Base-by-base conservation (phyloP, 2,797 vertebrate species). In the Melanitta fusca region DNA sequence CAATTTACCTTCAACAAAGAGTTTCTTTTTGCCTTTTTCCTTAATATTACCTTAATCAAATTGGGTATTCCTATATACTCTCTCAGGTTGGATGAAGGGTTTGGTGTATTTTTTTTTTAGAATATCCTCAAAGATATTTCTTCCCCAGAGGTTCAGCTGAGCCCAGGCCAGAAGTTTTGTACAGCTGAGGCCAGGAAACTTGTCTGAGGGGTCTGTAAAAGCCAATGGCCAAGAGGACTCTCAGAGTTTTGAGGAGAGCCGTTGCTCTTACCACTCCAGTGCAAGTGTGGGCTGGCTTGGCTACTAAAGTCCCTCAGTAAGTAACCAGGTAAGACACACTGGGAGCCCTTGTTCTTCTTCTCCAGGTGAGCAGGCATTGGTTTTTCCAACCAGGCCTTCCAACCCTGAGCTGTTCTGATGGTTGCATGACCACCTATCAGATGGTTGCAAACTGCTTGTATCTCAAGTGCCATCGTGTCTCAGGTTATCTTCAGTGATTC, bases 361-460 rank as follows among this genome's bases (percentile, higher is more conserved):
- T 58, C 43, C 71, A 65, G 28, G 71, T 36, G 30, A 65, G 15
- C n/a, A 45, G 57, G 6, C 11, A 2, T 4, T 54, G 45, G 5
- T 8, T 8, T 78, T 78, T 41, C 53, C 45, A 18, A 18, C 13
- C 45, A 74, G 32, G 11, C 6, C 22, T 72, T 61, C 45, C 28
- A 28, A 24, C 54, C 6, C 1, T 6, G 13, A 61, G 15, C 60
- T 49, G 2, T 61, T 78, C 17, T 24, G 21, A 13, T 20, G 38
- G 25, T 47, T 60, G 10, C 14, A 41, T 0, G 1, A n/a, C 30
- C 28, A n/a, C 20, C 32, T 53, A 8, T 15, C 69, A 25, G 13
- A 66, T 54, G 15, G 25, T n/a, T 58, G 83, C 36, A n/a, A 57
- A 38, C 11, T 5, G 11, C 10, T 5, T 8, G 18, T 0, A 0